phyloP scores from a whole-genome alignment of 2,797 vertebrate genomes.

The Basileuterus tristriatus region DNA sequence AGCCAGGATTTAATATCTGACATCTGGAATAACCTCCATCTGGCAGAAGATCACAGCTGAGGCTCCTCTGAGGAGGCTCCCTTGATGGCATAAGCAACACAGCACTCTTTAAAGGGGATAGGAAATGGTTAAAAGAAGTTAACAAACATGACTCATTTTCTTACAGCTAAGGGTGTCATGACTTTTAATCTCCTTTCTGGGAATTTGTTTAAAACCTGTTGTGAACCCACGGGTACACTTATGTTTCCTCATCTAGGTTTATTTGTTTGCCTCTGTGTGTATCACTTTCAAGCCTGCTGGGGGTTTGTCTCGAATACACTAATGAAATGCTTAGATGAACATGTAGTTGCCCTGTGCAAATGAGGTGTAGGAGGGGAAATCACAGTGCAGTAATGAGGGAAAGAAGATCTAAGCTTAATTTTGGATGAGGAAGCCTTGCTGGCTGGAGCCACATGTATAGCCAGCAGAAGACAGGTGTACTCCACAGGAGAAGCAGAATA shows the following conservation, averaged over 20 bases:
- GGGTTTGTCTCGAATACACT: background rate
- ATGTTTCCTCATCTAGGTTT: constrained; percentile 19
- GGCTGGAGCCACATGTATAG: background rate
- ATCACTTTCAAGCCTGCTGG: background rate
- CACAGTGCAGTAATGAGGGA: background rate
- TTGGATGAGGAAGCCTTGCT: constrained; percentile 22
- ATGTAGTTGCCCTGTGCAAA: background rate
- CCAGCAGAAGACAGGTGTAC: constrained; percentile 63
- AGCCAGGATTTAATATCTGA: background rate
- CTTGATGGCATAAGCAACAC: background rate
- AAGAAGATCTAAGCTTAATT: constrained; percentile 44
- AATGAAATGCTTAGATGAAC: constrained; percentile 26
- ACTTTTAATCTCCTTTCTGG: constrained; percentile 25
- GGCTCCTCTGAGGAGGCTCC: background rate
- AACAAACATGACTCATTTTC: background rate
- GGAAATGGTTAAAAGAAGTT: background rate
- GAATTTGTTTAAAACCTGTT: constrained; percentile 27
- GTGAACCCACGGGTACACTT: background rate
- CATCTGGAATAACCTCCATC: background rate
- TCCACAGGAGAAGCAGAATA: constrained; percentile 58
- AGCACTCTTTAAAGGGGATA: background rate
- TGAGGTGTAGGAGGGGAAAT: background rate
- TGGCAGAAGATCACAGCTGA: background rate
- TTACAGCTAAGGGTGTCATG: background rate
- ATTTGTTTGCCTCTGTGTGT: constrained; percentile 35